Percentiles rank a stretch among this genome's conserved stretches.
Conservation (phyloP, 2,113 vertebrate genomes). For the Sphaerodactylus townsendi region DNA sequence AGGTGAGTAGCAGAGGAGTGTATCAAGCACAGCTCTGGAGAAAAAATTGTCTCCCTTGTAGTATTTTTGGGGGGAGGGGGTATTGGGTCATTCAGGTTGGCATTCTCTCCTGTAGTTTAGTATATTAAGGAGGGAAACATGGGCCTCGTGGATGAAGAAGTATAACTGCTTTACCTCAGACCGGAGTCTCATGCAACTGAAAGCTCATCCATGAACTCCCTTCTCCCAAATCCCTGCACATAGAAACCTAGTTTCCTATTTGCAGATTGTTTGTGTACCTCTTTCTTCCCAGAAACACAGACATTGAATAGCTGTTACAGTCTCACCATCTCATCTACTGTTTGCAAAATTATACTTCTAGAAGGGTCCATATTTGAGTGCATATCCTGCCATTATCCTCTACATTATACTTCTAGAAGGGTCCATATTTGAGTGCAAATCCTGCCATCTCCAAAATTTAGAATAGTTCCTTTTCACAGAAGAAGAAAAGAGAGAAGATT, state of each 20-base stretch:
- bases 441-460: not conserved
- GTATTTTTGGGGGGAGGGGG: no score
- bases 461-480: not conserved
- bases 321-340: no score
- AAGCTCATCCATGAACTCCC: not conserved
- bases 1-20: slow-evolving; percentile 71
- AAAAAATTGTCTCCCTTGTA: not conserved
- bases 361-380: not conserved
- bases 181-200: no score
- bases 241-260: not conserved
- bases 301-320: no score
- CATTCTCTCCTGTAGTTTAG: not conserved
- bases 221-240: not conserved
- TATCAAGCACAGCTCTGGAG: not conserved
- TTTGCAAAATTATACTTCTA: no score
- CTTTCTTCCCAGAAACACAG: no score
- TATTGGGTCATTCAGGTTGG: not conserved
- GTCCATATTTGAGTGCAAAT: not conserved
- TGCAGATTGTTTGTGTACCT: not conserved
- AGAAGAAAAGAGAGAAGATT: no score
- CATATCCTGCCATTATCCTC: not conserved
- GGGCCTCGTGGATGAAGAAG: not conserved
- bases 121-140: not conserved
- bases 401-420: no score
- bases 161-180: no score